Conservation (phyloP, 2,797 vertebrate genomes). For the Mallotus villosus region DNA sequence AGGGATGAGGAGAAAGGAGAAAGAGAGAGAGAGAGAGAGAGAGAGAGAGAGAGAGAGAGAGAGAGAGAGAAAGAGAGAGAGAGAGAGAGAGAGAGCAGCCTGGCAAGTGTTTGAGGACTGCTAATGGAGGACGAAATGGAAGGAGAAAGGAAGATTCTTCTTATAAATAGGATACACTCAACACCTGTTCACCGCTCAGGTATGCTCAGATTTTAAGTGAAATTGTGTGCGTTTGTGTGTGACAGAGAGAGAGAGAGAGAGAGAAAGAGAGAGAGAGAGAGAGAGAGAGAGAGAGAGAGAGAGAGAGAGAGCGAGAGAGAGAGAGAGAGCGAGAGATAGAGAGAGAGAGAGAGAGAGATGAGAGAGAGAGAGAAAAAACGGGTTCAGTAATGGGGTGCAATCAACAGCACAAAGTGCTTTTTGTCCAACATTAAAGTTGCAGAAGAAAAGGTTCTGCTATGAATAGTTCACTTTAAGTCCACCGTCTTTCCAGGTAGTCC, state of each 20-base stretch:
- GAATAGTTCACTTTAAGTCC: conserved; percentile 6
- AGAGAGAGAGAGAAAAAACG: no score
- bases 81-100: neutral
- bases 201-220: conserved; percentile 5
- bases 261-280: no score
- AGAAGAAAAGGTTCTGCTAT: neutral
- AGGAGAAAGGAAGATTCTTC: neutral
- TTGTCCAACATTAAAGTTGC: neutral
- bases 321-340: no score
- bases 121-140: neutral
- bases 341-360: no score
- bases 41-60: neutral
- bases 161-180: neutral
- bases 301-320: no score
- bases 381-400: no score
- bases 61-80: neutral
- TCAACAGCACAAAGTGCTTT: conserved; percentile 26
- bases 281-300: no score
- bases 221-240: neutral
- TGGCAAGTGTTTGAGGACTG: neutral
- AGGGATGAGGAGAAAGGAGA: no score
- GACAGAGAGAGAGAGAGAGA: no score
- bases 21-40: neutral
- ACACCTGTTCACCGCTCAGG: neutral
- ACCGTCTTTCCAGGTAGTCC: neutral